These are phyloP conservation scores for Numida meleagris DNA, from an alignment of 2,113 vertebrate genomes.

Conservation along the genomic window DNA sequence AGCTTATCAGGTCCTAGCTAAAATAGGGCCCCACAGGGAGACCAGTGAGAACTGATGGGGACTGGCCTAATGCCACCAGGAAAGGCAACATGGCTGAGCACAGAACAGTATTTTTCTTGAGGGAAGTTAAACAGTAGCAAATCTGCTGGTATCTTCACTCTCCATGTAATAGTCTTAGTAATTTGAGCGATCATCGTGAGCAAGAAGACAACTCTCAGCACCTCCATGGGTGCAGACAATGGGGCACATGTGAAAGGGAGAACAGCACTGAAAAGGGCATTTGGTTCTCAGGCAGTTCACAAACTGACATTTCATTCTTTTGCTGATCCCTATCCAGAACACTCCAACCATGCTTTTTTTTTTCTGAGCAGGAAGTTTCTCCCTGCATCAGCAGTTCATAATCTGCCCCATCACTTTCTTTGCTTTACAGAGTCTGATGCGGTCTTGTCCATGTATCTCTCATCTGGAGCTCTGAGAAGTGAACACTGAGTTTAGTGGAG, in stretches of 20 bases:
- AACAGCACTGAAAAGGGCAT: background rate
- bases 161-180: background rate
- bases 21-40: background rate
- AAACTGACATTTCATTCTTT: background rate
- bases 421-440: background rate
- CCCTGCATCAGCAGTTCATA: background rate
- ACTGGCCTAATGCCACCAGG: too few relatives aligned
- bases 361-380: background rate
- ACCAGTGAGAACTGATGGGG: background rate
- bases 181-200: background rate
- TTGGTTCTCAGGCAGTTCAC: background rate
- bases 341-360: background rate
- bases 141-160: background rate
- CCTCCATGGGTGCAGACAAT: background rate
- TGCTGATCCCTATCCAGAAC: background rate
- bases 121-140: background rate
- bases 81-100: fast-evolving
- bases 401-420: background rate
- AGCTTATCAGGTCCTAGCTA: background rate
- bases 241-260: background rate
- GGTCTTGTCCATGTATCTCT: background rate
- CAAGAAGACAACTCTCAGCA: background rate
- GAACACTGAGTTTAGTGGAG: background rate
- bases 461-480: background rate
- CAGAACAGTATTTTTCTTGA: background rate